phyloP scores from a whole-genome alignment of 2,113 vertebrate genomes.

The Pituophis catenifer region DNA sequence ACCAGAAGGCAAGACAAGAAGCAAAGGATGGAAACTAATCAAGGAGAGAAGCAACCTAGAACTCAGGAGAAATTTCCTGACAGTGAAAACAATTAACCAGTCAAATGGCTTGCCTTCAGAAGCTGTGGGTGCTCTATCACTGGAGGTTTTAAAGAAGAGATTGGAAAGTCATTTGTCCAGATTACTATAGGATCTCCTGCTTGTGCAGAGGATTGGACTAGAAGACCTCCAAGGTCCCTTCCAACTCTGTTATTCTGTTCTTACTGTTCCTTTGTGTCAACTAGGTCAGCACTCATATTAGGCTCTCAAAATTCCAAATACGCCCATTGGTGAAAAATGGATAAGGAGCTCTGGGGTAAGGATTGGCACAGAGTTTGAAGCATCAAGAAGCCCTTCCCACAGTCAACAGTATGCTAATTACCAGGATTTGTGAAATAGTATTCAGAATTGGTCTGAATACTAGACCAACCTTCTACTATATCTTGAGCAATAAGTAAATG shows the following conservation, averaged over 20 bases:
- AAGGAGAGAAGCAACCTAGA: no score
- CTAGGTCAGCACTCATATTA: background rate
- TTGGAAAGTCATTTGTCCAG: no score
- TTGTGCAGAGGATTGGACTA: background rate
- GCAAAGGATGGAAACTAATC: no score
- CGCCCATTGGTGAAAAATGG: background rate
- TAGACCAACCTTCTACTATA: background rate
- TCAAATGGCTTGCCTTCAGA: no score
- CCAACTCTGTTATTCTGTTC: background rate
- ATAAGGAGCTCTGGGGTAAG: background rate
- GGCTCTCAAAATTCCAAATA: background rate
- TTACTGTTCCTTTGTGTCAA: background rate
- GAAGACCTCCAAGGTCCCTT: background rate
- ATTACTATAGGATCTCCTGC: no score
- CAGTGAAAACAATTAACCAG: no score
- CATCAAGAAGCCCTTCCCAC: background rate
- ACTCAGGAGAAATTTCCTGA: no score
- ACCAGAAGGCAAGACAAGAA: no score
- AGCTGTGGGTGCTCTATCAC: no score
- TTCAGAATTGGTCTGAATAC: background rate
- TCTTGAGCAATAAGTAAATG: rapidly evolving
- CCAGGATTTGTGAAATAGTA: background rate
- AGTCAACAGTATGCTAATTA: slow-evolving; percentile 11
- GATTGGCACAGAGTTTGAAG: background rate
- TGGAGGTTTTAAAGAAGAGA: no score